Percentiles rank a stretch among this genome's conserved stretches.
phyloP scores from a whole-genome alignment of 2,888 invertebrate species.

The Drosophila dives region DNA sequence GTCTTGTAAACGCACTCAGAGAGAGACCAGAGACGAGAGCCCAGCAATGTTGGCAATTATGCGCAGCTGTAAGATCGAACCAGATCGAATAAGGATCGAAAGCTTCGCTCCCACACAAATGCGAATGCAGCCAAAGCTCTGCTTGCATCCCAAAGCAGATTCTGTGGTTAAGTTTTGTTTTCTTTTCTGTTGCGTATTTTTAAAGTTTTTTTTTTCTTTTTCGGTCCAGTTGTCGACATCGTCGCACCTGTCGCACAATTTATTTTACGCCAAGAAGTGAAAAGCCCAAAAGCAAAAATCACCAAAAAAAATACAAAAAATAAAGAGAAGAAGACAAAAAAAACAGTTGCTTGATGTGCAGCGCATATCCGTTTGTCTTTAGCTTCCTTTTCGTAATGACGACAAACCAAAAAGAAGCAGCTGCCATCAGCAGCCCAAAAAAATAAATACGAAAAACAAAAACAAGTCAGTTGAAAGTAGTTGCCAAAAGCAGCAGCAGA shows the following conservation, averaged over 20 bases:
- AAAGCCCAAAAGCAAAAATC: conserved; percentile 66
- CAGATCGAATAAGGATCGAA: conserved; percentile 59
- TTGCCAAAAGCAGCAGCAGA: conserved; percentile 3
- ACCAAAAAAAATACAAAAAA: conserved; percentile 38
- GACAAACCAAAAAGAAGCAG: conserved; percentile 70
- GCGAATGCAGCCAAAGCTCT: conserved; percentile 40
- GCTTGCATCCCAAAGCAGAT: conserved; percentile 27
- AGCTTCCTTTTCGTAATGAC: conserved; percentile 77
- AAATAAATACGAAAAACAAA: conserved; percentile 29
- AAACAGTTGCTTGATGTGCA: conserved; percentile 78
- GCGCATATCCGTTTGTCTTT: conserved; percentile 78
- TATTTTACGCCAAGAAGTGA: conserved; percentile 74
- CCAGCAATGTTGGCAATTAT: conserved; percentile 61
- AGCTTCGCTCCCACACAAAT: conserved; percentile 76
- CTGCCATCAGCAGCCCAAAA: conserved; percentile 59
- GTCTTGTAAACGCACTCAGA: conserved; percentile 53
- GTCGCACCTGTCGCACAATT: conserved; percentile 80
- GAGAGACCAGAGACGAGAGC: conserved; percentile 2
- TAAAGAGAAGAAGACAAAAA: conserved; percentile 18
- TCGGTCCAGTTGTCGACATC: conserved; percentile 62
- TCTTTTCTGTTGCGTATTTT: conserved; percentile 15
- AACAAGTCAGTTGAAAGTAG: conserved; percentile 4
- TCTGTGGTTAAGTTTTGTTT: conserved; percentile 32
- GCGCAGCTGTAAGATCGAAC: conserved; percentile 72
- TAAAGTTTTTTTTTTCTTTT: conserved; percentile 18